Evolutionary conservation across 2,797 vertebrate species (phyloP), one percentile per base, ranked within the genome.

Genomic region (Podargus strigoides): DNA sequence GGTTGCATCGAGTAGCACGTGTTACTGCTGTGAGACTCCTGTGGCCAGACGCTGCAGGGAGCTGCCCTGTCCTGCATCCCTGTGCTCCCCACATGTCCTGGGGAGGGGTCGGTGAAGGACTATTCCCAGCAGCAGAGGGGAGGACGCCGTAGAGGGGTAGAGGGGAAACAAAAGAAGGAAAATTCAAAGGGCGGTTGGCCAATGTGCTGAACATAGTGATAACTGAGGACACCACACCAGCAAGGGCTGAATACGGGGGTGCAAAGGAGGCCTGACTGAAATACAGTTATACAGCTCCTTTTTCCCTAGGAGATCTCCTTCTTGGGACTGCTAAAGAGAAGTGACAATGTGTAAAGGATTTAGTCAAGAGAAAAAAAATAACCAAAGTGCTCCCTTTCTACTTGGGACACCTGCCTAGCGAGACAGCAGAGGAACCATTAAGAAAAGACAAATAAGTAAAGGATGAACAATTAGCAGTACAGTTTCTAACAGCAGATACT

Each of bases 61-160:
- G 9, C 37, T 75, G 34, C 80, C 42, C 49, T 26, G 20, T 37
- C 37, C 62, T 32, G 5, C 37, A 52, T 5, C 46, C 59, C 47
- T 3, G 1, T 42, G 36, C 2, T 6, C 34, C 22, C 52, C 9
- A 2, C 3, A 0, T 39, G 44, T 32, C 8, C 0, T 30, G 42
- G 20, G 16, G 5, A 53, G 26, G 30, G 20, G n/a, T 18, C 3
- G 2, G 50, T 34, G 36, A 52, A 41, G 76, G 85, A 18, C 72
- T 27, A 18, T 59, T 89, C 37, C 75, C n/a, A 87, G 85, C 63
- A 78, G 28, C 59, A 78, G 90, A 64, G 49, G 44, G 19, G 49
- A 75, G 47, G 53, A 37, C 15, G 55, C 30, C 1, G 0, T 23
- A 36, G 0, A 4, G 14, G 23, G 64, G 37, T 3, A 87, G 55